phyloP scores from a whole-genome alignment of 2,888 invertebrate species.

The Leptinotarsa tumamoca region DNA sequence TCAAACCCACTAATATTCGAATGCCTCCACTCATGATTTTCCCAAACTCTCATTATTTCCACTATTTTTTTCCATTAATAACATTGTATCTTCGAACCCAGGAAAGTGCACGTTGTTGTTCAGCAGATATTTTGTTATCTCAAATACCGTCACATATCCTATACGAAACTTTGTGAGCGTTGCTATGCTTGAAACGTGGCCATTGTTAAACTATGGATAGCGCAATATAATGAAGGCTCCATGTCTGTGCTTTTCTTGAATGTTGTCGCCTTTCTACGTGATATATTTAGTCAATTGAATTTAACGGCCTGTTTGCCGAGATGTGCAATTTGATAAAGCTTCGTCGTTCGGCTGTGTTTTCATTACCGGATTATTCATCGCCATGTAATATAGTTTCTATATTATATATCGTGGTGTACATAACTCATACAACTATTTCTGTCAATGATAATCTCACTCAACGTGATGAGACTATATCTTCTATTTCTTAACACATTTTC shows the following conservation, averaged over 20 bases:
- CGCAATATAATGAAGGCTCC: slow-evolving; percentile 10
- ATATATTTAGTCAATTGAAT: slow-evolving; percentile 16
- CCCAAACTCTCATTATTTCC: background rate
- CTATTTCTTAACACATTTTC: too few species aligned
- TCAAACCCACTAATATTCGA: background rate
- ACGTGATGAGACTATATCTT: too few species aligned
- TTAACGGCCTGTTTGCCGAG: background rate
- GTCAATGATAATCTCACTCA: too few species aligned
- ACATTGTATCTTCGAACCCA: background rate
- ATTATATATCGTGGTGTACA: background rate
- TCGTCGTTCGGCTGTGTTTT: background rate
- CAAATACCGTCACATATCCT: slow-evolving; percentile 1
- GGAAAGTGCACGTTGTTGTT: background rate
- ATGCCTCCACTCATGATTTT: background rate
- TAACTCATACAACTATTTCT: too few species aligned
- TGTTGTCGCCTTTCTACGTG: slow-evolving; percentile 6
- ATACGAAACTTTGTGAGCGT: slow-evolving; percentile 4
- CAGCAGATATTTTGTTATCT: slow-evolving; percentile 8
- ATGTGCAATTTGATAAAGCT: slow-evolving; percentile 7
- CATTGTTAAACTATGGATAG: slow-evolving; percentile 10
- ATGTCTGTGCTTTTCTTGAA: slow-evolving; percentile 14
- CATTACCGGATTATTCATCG: slow-evolving; percentile 4
- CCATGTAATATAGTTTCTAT: background rate
- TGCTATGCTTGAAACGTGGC: slow-evolving; percentile 1
- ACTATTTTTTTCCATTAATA: background rate